Conservation (phyloP, 2,113 vertebrate species). For the Colistium nudipinnis region DNA sequence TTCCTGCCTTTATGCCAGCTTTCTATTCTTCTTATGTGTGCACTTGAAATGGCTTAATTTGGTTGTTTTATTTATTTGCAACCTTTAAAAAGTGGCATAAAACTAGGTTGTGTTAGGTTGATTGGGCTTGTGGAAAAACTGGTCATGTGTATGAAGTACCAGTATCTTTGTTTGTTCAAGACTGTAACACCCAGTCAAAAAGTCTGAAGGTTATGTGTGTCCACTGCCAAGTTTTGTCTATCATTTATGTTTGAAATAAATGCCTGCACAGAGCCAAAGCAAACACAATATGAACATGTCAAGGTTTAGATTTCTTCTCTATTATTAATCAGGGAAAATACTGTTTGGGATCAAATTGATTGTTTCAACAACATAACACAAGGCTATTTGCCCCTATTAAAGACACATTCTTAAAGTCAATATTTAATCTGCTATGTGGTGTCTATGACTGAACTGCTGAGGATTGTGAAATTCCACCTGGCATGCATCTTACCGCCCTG, state of each 20-base stretch:
- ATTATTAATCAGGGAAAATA: background rate
- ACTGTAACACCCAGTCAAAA: conserved; percentile 31
- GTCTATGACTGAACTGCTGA: conserved; percentile 16
- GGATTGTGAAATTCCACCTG: conserved; percentile 41
- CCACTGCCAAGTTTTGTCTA: background rate
- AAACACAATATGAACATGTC: background rate
- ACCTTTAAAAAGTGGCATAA: background rate
- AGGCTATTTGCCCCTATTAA: conserved; percentile 7
- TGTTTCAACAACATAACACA: background rate
- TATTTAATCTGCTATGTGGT: conserved; percentile 71
- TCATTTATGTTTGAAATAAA: conserved; percentile 31
- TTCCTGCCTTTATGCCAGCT: conserved; percentile 22
- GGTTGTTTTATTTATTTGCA: conserved; percentile 4
- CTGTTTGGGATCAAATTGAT: background rate
- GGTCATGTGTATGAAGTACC: conserved; percentile 7
- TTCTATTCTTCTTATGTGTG: conserved; percentile 15
- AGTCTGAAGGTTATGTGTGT: conserved; percentile 33
- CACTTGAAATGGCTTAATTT: conserved; percentile 19
- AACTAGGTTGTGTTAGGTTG: background rate
- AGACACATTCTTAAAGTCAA: conserved; percentile 54
- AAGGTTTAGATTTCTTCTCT: background rate
- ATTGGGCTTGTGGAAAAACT: conserved; percentile 32
- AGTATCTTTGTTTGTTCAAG: conserved; percentile 38
- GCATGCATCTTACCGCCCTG: background rate
- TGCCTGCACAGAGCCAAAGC: background rate